These are phyloP conservation scores for Borostomias antarcticus DNA, from an alignment of 2,797 vertebrate species.

Conservation along the genomic window DNA sequence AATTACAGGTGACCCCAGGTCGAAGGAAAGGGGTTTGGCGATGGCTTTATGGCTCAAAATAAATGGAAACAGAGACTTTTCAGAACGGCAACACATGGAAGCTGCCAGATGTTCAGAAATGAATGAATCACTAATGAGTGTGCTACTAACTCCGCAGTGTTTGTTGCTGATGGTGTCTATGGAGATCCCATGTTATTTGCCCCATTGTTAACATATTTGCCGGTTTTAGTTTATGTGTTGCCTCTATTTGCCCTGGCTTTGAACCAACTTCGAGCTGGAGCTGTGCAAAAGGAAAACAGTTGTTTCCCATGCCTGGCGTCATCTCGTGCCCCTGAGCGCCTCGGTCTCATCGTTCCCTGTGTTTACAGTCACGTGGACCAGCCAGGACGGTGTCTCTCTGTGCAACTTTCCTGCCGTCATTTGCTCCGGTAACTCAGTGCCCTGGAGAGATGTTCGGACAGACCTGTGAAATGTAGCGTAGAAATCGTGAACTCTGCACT, in stretches of 20 bases:
- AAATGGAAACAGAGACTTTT: no score
- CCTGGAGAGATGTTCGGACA: conserved; percentile 33
- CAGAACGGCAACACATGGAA: no score
- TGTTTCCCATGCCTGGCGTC: conserved; percentile 51
- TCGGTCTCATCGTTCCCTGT: no score
- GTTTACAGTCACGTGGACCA: no score
- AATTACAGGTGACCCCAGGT: no score
- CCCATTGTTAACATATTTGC: conserved; percentile 53
- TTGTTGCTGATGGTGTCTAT: conserved; percentile 37
- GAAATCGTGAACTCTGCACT: conserved; percentile 38
- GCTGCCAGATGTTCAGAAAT: no score
- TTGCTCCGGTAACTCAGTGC: conserved; percentile 49
- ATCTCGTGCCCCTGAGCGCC: conserved; percentile 47
- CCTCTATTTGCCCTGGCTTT: conserved; percentile 48
- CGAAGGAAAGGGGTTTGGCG: no score
- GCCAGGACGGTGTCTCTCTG: conserved; percentile 58
- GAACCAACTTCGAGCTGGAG: conserved; percentile 44
- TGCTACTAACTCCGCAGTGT: conserved; percentile 23
- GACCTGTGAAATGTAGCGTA: conserved; percentile 34
- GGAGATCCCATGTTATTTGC: conserved; percentile 54
- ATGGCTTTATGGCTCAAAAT: no score
- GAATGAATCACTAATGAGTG: conserved; percentile 18
- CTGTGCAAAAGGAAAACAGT: conserved; percentile 42
- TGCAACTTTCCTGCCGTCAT: conserved; percentile 63
- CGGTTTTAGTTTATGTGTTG: conserved; percentile 48